Evolutionary conservation across 2,888 invertebrate species (phyloP).

Genomic region (Aelia acuminata): DNA sequence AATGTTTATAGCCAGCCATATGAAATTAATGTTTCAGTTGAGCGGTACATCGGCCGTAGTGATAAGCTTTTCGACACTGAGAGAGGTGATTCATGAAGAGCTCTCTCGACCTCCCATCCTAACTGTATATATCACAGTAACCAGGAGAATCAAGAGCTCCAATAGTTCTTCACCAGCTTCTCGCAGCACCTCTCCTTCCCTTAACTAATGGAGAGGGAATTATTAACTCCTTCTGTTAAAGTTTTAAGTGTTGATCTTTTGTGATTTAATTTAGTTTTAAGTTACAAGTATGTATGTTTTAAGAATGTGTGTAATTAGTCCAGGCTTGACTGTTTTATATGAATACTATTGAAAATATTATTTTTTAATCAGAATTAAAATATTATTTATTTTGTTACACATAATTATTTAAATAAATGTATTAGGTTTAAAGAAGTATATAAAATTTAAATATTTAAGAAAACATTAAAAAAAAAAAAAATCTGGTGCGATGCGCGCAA

Average conservation of each 20-base stretch:
- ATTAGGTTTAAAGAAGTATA: background rate
- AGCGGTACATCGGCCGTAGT: constrained; percentile 49
- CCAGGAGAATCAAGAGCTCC: background rate
- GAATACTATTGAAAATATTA: background rate
- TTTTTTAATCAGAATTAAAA: background rate
- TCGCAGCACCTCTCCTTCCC: background rate
- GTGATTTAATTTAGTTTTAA: background rate
- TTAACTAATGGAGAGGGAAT: background rate
- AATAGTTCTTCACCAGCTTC: background rate
- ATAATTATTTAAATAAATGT: background rate
- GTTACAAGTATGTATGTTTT: background rate
- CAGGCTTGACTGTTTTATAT: background rate
- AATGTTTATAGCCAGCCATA: background rate
- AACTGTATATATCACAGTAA: constrained; percentile 21
- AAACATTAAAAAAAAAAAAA: too few relatives aligned
- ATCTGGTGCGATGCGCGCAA: too few relatives aligned
- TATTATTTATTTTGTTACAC: background rate
- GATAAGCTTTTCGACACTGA: constrained; percentile 46
- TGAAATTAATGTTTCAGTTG: background rate
- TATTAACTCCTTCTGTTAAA: background rate
- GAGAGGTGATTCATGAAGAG: constrained; percentile 46
- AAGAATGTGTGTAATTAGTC: background rate
- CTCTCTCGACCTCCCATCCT: background rate
- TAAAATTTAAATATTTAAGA: too few relatives aligned
- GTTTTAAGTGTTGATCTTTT: background rate